Conservation (phyloP, 2,113 vertebrate species). For the Tupaia chinensis region DNA sequence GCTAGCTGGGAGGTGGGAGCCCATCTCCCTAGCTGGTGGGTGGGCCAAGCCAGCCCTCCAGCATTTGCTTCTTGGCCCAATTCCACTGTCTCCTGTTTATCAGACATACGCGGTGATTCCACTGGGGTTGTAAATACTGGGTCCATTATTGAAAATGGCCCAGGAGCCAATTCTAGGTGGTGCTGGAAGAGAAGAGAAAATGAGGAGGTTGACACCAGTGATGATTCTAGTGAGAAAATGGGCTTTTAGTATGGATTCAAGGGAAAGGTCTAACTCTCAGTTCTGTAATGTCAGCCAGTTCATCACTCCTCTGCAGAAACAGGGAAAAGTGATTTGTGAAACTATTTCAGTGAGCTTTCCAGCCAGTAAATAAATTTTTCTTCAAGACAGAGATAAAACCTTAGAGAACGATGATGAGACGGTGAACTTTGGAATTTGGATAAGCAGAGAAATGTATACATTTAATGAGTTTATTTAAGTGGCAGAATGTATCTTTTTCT, state of each 20-base stretch:
- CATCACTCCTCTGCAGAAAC: neutral
- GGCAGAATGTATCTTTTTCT: neutral
- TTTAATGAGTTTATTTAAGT: neutral
- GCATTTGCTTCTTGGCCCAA: neutral
- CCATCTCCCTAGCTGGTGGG: neutral
- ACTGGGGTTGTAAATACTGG: neutral
- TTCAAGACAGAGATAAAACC: slow-evolving; percentile 14
- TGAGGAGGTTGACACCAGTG: neutral
- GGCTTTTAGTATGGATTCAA: neutral
- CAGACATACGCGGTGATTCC: neutral
- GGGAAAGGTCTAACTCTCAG: neutral
- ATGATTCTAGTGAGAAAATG: neutral
- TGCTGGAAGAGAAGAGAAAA: neutral
- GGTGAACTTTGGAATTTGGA: neutral
- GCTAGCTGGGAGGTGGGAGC: neutral
- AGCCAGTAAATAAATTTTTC: slow-evolving; percentile 35
- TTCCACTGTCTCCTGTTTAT: neutral
- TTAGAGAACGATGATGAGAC: slow-evolving; percentile 6
- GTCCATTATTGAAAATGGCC: neutral
- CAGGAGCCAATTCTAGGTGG: neutral
- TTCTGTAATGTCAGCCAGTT: neutral
- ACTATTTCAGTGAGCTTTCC: neutral
- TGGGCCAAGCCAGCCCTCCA: neutral
- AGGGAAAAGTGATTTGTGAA: neutral
- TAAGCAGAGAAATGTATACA: neutral